Conservation (phyloP, 2,113 vertebrate genomes). For the Entosphenus tridentatus region DNA sequence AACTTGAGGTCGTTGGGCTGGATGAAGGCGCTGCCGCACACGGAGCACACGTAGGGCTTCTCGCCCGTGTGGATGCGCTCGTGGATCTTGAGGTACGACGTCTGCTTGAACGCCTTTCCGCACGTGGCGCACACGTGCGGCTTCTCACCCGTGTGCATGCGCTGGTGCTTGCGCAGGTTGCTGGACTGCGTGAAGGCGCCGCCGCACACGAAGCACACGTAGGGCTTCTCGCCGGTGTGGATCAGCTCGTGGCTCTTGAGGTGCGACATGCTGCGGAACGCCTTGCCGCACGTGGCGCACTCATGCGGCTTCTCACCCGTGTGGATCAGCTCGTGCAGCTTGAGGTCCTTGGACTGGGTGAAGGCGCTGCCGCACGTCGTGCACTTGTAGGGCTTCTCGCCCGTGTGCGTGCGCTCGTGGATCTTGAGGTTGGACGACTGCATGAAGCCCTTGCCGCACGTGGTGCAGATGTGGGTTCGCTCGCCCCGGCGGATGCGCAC, state of each 20-base stretch:
- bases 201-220: neutral
- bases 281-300: neutral
- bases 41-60: constrained; percentile 3
- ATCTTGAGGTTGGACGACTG: neutral
- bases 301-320: constrained; percentile 1
- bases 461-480: neutral
- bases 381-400: neutral
- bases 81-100: neutral
- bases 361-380: neutral
- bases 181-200: neutral
- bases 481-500: neutral
- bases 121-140: constrained; percentile 1
- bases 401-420: neutral
- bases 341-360: constrained; percentile 1
- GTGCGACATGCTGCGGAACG: constrained; percentile 1
- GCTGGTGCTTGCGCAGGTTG: constrained; percentile 4
- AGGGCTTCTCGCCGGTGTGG: constrained; percentile 4
- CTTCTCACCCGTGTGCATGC: constrained; percentile 6
- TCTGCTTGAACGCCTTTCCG: neutral
- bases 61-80: neutral
- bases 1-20: neutral
- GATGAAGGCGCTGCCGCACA: constrained; percentile 1
- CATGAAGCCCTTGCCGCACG: neutral
- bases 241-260: constrained; percentile 3
- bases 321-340: constrained; percentile 5